Evolutionary conservation across 1,140 invertebrate species (phyloP), one percentile per base, ranked within the genome.

Genomic region (Teleogryllus occipitalis): DNA sequence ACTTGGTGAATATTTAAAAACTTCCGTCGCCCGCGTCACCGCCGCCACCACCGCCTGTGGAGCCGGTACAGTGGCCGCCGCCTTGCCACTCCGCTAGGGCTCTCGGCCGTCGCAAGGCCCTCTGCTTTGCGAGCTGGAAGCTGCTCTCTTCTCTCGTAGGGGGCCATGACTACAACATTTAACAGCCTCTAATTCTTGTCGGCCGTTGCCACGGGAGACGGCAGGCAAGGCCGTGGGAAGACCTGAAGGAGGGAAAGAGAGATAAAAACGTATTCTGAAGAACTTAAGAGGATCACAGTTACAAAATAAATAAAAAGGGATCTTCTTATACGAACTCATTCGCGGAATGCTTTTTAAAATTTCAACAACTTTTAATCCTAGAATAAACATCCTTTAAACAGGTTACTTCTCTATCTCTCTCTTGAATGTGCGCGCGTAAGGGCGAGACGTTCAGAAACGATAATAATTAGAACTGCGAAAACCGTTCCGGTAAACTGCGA

Each of bases 1-100:
- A 65, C 54, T 65, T 65, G 54, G 54, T 65, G 54, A 65, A 65
- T 65, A 65, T 65, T 65, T 65, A 65, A 65, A 65, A 65, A 65
- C 10, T 65, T 65, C 54, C 54, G 0, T 65, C 2, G 54, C 5
- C 27, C 1, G 1, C 27, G 27, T 39, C 27, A 39, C 27, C 27
- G 27, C 27, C 27, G 27, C 27, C 27, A 39, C 27, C 27, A 39
- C 54, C 18, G 54, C 54, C 18, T 65, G 54, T 10, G 54, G 54
- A 65, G 54, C 10, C 18, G 27, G 27, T 18, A 65, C 54, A 3
- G 18, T 18, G 54, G 1, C 54, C 54, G 15, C 49, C 49, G 10
- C 10, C 10, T 65, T 65, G 54, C 54, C 27, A 39, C 27, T 39
- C 27, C 27, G 27, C 27, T 39, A 39, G 27, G 5, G 27, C 27